Evolutionary conservation across 2,113 vertebrate species (phyloP), one percentile per base, ranked within the genome.

Genomic region (Alaudala cheleensis): DNA sequence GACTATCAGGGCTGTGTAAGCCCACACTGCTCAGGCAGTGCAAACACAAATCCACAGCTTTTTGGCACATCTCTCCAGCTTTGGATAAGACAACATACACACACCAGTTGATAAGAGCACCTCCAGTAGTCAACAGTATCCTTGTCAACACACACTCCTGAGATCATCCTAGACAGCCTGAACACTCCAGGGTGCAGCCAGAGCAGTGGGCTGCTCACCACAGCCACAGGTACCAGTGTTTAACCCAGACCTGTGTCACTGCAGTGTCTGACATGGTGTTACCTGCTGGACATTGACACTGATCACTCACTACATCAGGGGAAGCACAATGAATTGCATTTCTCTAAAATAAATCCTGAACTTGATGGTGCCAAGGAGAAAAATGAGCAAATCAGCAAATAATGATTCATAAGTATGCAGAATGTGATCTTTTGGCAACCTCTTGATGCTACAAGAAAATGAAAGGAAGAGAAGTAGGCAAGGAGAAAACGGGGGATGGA

Each of bases 311-410:
- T 37, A 19, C n/a, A 18, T 16, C 9, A 10, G 11, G 8, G 6
- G 8, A 85, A 94, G 7, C 22, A 72, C 18, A 31, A 12, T 6
- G 4, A 56, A 34, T 5, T 7, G 0, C 0, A 1, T 18, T 28
- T 42, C 60, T 88, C 24, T 10, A 64, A 73, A 88, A 79, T 53
- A 84, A 67, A 4, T 73, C 47, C 28, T 67, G 5, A 62, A 49
- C 29, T 31, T 47, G 19, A 45, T 49, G 50, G 42, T 56, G 29
- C 12, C 76, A 58, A 65, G 24, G n/a, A 83, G 39, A 14, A 60
- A 84, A 93, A 77, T 2, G 4, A 33, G 22, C 14, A 78, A 70
- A 86, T 67, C 13, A n/a, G 22, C 14, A 78, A 70, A 86, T 67
- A 11, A n/a, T 23, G 61, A 77, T 51, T 78, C 26, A 10, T 6